Evolutionary conservation across 2,888 invertebrate species (phyloP).

Genomic region (Hydropsyche betteni): DNA sequence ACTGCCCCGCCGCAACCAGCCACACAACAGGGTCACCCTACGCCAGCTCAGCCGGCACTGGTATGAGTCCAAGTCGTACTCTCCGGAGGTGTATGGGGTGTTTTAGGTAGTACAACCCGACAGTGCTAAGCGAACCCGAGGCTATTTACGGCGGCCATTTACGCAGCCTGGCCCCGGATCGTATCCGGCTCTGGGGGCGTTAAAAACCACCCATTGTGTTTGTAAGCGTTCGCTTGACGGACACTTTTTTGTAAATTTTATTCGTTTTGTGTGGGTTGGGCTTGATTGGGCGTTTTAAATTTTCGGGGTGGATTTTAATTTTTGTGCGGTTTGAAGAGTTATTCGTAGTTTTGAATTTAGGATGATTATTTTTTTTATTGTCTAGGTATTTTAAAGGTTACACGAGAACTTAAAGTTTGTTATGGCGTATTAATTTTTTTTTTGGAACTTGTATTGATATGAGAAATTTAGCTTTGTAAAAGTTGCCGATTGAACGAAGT

Average conservation of each 20-base stretch:
- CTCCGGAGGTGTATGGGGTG: background rate
- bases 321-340: no score
- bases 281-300: no score
- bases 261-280: background rate
- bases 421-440: no score
- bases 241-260: conserved; percentile 6
- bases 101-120: background rate
- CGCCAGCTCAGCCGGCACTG: background rate
- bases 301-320: no score
- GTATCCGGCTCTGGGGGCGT: conserved; percentile 30
- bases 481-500: no score
- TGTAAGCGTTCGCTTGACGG: background rate
- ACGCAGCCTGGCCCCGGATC: conserved; percentile 25
- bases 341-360: no score
- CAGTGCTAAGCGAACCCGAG: conserved; percentile 28
- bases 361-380: no score
- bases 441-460: no score
- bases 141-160: conserved; percentile 40
- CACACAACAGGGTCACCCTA: background rate
- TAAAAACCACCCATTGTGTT: background rate
- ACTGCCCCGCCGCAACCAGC: no score
- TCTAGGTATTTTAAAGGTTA: no score
- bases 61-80: background rate
- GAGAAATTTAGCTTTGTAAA: no score
- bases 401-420: no score